phyloP scores from a whole-genome alignment of 2,888 invertebrate species.

The Tipula lateralis region DNA sequence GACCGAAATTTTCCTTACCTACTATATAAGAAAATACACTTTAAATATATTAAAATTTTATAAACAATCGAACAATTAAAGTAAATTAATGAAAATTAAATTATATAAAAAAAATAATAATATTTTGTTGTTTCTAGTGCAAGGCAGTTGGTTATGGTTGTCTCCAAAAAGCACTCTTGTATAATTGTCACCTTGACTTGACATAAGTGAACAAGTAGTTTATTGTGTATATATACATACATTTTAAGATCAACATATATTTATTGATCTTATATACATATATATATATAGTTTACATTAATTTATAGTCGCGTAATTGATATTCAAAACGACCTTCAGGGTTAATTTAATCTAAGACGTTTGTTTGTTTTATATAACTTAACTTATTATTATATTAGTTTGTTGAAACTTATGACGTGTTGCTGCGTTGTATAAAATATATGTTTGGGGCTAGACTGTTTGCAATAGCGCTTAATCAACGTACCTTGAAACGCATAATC shows the following conservation, averaged over 20 bases:
- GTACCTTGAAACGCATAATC: neutral
- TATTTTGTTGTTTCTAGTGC: constrained; percentile 24
- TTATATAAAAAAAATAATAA: constrained; percentile 4
- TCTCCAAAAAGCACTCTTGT: neutral
- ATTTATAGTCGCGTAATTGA: constrained; percentile 15
- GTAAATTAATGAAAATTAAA: constrained; percentile 24
- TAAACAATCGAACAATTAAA: constrained; percentile 15
- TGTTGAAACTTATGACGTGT: neutral
- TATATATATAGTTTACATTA: constrained; percentile 13
- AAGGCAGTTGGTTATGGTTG: constrained; percentile 11
- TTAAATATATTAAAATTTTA: neutral
- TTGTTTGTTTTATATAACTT: constrained; percentile 12
- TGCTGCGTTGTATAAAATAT: neutral
- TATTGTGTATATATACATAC: neutral
- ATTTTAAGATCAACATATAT: neutral
- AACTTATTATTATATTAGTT: neutral
- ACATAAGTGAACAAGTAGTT: constrained; percentile 19
- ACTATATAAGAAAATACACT: neutral
- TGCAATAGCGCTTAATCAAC: neutral
- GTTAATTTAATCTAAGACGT: neutral
- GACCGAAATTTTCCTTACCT: constrained; percentile 19
- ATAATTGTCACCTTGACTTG: constrained; percentile 15
- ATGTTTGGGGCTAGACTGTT: neutral
- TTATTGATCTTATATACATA: neutral
- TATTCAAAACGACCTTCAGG: neutral